Evolutionary conservation across 92 coral and sea anemone species (phyloP), one percentile per base, ranked within the genome.

Genomic region (Micromussa lordhowensis): DNA sequence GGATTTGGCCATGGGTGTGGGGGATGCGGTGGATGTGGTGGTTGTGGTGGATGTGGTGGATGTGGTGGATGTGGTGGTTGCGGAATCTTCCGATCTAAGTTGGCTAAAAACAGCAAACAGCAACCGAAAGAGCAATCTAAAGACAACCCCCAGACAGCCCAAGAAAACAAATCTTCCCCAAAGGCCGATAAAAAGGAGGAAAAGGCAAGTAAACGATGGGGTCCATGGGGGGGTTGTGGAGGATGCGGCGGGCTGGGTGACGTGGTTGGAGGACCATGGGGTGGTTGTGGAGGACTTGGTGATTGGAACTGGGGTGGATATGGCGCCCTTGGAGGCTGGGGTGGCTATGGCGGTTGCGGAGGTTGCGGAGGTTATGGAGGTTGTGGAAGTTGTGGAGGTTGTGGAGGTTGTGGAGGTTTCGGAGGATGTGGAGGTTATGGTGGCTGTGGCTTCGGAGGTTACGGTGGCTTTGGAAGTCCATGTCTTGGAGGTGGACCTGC

Each of bases 381-480:
- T 6, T 88, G 94, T 24, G 96, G 96, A 75, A 95, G 97, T 35
- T 93, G 75, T 61, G 98, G 96, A 12, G 95, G 99, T 14, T 77
- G 73, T 80, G 98, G 98, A 1, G 95, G n/a, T n/a, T n/a, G n/a
- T n/a, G 94, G 96, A 36, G 94, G 94, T 29, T 70, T 44, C 66
- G 97, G 99, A 12, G 92, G 93, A 3, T 91, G 72, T 82, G 95
- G 92, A 30, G 98, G 95, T 3, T 85, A 64, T 51, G 96, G 96
- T 28, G 96, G 94, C 13, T 88, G 94, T 29, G 95, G 95, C 26
- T 78, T 29, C 21, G 96, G 96, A 75, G 96, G 97, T 35, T 93
- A 78, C 53, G 98, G 96, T 12, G 98, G 99, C 18, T 77, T 68
- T 78, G 98, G 98, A 1, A 94, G 96, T 82, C 94, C 96, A 31